Evolutionary conservation across 2,797 vertebrate species (phyloP).

Genomic region (Propithecus deckenii): DNA sequence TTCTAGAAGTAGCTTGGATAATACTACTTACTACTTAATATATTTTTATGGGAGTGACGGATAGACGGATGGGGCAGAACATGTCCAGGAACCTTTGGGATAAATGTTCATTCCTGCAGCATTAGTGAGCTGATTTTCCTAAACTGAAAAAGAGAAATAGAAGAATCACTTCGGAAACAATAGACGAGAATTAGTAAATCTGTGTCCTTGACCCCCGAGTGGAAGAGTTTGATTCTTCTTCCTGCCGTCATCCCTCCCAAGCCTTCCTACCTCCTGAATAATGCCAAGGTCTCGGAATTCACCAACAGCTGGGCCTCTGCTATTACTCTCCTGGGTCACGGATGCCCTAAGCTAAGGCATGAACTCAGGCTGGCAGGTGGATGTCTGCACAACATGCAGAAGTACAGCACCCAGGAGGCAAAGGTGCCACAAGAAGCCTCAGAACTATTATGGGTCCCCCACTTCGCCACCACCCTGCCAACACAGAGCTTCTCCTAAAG

Average conservation of each 20-base stretch:
- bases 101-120: not conserved
- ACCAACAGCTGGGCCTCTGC: not conserved
- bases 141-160: not conserved
- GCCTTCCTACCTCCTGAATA: not conserved
- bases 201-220: not conserved
- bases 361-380: not conserved
- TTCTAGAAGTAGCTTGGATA: not conserved
- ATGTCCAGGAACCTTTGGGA: not conserved
- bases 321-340: not conserved
- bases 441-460: not conserved
- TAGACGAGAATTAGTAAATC: not conserved
- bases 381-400: not conserved
- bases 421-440: not conserved
- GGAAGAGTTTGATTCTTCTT: not conserved
- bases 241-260: not conserved
- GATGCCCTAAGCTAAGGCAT: not conserved
- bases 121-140: not conserved
- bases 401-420: not conserved
- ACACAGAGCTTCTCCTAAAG: not conserved
- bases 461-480: not conserved
- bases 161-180: not conserved
- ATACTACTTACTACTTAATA: not conserved
- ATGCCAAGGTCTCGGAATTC: not conserved
- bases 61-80: not conserved
- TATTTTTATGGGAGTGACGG: not conserved